Evolutionary conservation across 2,113 vertebrate species (phyloP), one percentile per base, ranked within the genome.

Genomic region (Ceyx cyanopectus): DNA sequence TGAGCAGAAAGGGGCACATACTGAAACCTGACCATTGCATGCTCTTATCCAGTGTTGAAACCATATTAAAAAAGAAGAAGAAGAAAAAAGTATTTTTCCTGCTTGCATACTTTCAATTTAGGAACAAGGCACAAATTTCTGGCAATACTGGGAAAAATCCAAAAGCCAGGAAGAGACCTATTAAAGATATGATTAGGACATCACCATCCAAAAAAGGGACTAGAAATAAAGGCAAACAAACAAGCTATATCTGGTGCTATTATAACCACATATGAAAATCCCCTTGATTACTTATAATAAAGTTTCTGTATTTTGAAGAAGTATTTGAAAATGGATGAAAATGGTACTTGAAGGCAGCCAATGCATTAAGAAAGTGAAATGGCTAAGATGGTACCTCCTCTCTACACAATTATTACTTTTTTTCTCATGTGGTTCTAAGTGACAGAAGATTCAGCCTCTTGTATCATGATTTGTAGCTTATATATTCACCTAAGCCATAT

Each of bases 401-500:
- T 81, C 53, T 70, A 16, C 26, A 45, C 26, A 69, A 4, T n/a
- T 5, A 51, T 46, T 80, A 30, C 37, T 30, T 41, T 34, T 73
- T 89, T 45, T 62, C 15, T 70, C 21, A 80, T 29, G 12, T 46
- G 65, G 21, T 87, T 53, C 2, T 22, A 80, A 87, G 13, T 29
- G n/a, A 82, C 30, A 54, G 12, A 61, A 69, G 21, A 58, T 53
- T 74, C 54, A 77, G n/a, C 9, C 22, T 87, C 30, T 56, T 75
- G 9, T 70, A 69, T 22, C 9, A 30, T 1, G 2, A 70, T 46
- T 53, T 77, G 22, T 12, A 73, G 7, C 30, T 62, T 56, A 87
- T 95, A 91, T 34, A 89, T 30, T 87, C 30, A 65, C 24, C 34
- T 76, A 90, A 60, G 32, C 48, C 79, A 66, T 48, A 60, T 69